A percentile compares a stretch with the other conserved stretches of the same genome.
These are phyloP conservation scores for Sinohyriopsis cumingii DNA, from an alignment of 2,888 invertebrate species.

Conservation along the genomic window DNA sequence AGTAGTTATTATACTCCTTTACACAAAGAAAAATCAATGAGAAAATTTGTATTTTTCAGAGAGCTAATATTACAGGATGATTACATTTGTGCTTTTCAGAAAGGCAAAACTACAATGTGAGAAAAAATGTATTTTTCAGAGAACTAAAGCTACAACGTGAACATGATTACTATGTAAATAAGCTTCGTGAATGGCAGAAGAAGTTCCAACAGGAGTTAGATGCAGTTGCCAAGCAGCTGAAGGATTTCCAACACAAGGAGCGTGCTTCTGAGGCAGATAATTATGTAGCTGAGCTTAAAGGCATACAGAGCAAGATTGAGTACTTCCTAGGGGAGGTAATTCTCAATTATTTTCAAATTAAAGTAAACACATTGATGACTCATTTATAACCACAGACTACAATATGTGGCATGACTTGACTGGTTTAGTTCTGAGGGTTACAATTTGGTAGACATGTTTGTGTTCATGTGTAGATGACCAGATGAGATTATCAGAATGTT, in stretches of 20 bases:
- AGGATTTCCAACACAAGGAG: slow-evolving; percentile 65
- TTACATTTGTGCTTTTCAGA: not conserved
- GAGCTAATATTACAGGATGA: too few species aligned
- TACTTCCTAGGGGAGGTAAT: slow-evolving; percentile 66
- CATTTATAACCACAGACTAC: not conserved
- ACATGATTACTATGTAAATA: slow-evolving; percentile 65
- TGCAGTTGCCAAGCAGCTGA: slow-evolving; percentile 57
- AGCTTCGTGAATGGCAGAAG: slow-evolving; percentile 62
- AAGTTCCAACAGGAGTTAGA: slow-evolving; percentile 55
- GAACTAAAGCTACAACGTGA: slow-evolving; percentile 67
- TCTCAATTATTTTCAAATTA: not conserved
- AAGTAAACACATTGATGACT: not conserved
- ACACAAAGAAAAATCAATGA: too few species aligned
- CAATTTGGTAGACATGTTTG: not conserved
- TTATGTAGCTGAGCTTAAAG: slow-evolving; percentile 62
- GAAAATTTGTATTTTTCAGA: not conserved
- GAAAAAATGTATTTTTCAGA: slow-evolving; percentile 38
- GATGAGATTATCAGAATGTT: too few species aligned
- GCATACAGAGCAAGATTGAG: slow-evolving; percentile 61
- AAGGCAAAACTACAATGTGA: not conserved
- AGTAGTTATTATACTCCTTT: too few species aligned
- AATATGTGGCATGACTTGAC: not conserved
- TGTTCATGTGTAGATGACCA: too few species aligned
- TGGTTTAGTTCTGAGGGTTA: not conserved
- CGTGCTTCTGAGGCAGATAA: slow-evolving; percentile 68